A percentile compares a stretch with the other conserved stretches of the same genome.
These are phyloP conservation scores for Pristis pectinata DNA, from an alignment of 2,797 vertebrate species.

Conservation along the genomic window DNA sequence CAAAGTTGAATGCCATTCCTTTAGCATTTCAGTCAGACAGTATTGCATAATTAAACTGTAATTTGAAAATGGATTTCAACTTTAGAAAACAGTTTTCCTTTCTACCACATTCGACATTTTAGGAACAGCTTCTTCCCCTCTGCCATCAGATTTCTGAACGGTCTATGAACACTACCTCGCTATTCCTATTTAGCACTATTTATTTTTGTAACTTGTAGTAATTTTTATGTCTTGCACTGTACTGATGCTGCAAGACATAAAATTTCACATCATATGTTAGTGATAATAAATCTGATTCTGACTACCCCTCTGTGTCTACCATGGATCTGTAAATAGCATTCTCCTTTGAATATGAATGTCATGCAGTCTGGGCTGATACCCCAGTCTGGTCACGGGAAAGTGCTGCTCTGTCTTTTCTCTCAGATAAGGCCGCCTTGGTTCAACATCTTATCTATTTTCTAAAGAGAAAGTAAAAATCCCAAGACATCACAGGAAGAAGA, in stretches of 20 bases:
- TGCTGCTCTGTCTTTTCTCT: not conserved
- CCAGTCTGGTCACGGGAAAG: not conserved
- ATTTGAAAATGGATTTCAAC: not conserved
- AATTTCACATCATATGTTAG: no score
- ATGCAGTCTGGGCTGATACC: not conserved
- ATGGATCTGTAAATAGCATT: not conserved
- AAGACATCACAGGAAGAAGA: not conserved
- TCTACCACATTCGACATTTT: no score
- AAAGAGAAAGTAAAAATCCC: not conserved
- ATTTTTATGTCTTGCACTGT: no score
- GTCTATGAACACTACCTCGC: no score
- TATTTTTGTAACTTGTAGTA: no score
- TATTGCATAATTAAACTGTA: not conserved
- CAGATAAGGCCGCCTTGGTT: not conserved
- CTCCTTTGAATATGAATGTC: not conserved
- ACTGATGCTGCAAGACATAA: no score
- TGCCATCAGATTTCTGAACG: no score
- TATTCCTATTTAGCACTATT: no score
- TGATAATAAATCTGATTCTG: no score
- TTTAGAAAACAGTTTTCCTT: not conserved
- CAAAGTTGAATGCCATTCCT: not conserved
- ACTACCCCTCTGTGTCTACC: not conserved
- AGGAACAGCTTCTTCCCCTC: no score
- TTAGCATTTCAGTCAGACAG: not conserved
- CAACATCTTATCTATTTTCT: not conserved